Base-by-base conservation (phyloP, 2,888 invertebrate genomes). In the Silvanus unidentatus region DNA sequence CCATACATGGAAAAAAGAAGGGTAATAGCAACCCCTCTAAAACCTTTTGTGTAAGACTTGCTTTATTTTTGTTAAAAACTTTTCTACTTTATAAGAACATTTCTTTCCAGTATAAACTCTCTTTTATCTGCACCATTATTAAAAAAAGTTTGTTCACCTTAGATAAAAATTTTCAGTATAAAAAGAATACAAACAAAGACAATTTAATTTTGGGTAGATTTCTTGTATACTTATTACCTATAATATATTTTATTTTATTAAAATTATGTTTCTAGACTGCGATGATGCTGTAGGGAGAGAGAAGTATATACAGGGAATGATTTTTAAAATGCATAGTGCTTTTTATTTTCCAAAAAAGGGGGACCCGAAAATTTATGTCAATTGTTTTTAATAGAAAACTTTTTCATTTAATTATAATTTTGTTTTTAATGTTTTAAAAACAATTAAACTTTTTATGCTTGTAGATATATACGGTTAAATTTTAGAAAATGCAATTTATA, bases 61-160 rank as follows among this genome's bases (percentile, higher is more conserved):
- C 57, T 61, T 59, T 62, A 61, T 63, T 63, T 63, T 63, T 62
- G 60, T 60, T 58, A 54, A 58, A 59, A 65, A 65, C 58, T 64
- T 65, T 63, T 54, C 60, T 57, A 62, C 64, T 62, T 65, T 64
- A 57, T 55, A 63, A 59, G 62, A 61, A 63, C 59, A 63, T 63
- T 64, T 64, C 64, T 60, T 63, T 64, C 63, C 55, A 59, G 62
- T 59, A 63, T 60, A 62, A 65, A 64, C 61, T 61, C 60, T 52
- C 62, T 64, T 63, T 65, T 65, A 64, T 64, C 65, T 62, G 55
- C 55, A 53, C 57, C 63, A 63, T 66, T 66, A 66, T 66, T 66
- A 65, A 66, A 65, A 64, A 66, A 65, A 65, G 58, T 64, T 64
- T 59, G 57, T 58, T 59, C 58, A 59, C 59, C 55, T 61, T 59